Evolutionary conservation across 2,113 vertebrate genomes (phyloP).

Genomic region (Hydrolagus affinis): DNA sequence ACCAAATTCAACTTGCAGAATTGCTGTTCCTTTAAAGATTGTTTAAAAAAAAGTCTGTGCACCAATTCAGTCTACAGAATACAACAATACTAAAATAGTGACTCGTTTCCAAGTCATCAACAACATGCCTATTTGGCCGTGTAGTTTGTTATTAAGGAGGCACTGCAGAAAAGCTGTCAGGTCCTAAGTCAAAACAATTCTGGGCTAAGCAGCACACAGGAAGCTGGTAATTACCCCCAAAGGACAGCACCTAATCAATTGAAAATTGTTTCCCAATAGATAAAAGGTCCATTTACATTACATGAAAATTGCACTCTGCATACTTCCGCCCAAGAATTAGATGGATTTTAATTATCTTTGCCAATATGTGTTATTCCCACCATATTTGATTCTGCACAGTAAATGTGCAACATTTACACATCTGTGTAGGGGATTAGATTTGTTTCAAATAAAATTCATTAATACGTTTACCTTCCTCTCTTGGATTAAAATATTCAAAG

Average conservation of each 20-base stretch:
- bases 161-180: conserved; percentile 31
- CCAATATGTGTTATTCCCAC: conserved; percentile 1
- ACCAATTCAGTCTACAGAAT: conserved; percentile 33
- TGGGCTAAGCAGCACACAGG: conserved; percentile 50
- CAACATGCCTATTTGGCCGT: conserved; percentile 32
- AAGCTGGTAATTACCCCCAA: conserved; percentile 47
- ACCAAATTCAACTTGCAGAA: conserved; percentile 31
- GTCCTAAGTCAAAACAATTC: conserved; percentile 38
- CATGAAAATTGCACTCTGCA: conserved; percentile 39
- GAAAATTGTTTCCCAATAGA: conserved; percentile 46
- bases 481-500: conserved; percentile 4
- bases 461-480: conserved; percentile 4
- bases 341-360: not conserved
- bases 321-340: not conserved
- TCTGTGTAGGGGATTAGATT: conserved; percentile 14
- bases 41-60: conserved; percentile 30
- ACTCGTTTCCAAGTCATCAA: conserved; percentile 30
- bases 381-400: conserved; percentile 13
- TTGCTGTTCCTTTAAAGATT: conserved; percentile 29
- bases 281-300: conserved; percentile 54
- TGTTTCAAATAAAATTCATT: conserved; percentile 24
- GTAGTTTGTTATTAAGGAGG: conserved; percentile 32
- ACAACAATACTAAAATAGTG: conserved; percentile 32
- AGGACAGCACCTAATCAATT: conserved; percentile 32
- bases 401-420: conserved; percentile 4